These are phyloP conservation scores for Geococcyx californianus DNA, from an alignment of 2,113 vertebrate species.

Conservation along the genomic window DNA sequence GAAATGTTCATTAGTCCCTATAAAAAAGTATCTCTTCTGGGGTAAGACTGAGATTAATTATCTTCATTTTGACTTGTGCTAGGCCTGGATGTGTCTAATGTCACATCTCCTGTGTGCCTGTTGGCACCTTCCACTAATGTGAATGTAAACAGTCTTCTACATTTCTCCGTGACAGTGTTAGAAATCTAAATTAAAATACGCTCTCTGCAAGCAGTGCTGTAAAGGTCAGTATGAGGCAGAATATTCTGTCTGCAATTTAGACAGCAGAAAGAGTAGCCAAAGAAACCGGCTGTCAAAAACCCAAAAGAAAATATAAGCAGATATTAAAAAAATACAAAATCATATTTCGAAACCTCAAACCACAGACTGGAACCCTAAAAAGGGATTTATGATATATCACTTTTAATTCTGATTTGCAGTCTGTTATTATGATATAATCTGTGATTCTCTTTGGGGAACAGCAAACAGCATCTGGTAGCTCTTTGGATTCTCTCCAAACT, in stretches of 20 bases:
- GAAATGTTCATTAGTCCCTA: neutral
- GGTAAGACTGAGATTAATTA: neutral
- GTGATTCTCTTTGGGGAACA: constrained; percentile 16
- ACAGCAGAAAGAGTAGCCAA: neutral
- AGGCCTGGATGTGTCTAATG: neutral
- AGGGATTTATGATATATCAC: neutral
- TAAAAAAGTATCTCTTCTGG: neutral
- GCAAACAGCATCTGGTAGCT: constrained; percentile 52
- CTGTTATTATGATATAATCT: constrained; percentile 51
- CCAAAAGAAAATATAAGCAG: neutral
- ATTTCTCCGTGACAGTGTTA: neutral
- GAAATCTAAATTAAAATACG: neutral
- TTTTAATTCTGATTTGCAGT: constrained; percentile 21
- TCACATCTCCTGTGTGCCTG: neutral
- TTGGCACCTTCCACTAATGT: neutral
- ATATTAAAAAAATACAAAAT: neutral
- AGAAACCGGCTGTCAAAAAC: neutral
- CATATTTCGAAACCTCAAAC: neutral
- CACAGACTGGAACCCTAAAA: neutral
- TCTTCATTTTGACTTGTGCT: neutral
- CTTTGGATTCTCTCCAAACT: constrained; percentile 52
- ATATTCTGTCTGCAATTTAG: neutral
- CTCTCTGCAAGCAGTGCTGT: neutral
- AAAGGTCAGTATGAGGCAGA: neutral
- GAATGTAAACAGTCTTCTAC: neutral